These are phyloP conservation scores for Lumbricus terrestris DNA, from an alignment of 2,888 invertebrate species.

Conservation along the genomic window DNA sequence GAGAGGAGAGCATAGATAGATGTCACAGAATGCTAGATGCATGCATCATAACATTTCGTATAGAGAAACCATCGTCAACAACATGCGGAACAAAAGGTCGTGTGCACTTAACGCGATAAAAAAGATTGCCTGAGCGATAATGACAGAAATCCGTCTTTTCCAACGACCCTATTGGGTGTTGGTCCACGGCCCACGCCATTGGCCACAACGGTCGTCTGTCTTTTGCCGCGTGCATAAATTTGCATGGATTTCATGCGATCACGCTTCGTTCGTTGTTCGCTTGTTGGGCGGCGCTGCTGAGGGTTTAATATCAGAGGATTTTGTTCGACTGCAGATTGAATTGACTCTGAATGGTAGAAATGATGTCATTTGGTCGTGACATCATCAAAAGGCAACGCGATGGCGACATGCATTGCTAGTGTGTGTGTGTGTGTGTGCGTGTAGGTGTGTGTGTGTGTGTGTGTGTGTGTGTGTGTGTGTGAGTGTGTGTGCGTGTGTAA, in stretches of 20 bases:
- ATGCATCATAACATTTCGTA: too few species aligned
- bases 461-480: too few species aligned
- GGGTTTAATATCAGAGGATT: neutral
- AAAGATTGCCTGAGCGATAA: neutral
- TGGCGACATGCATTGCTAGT: neutral
- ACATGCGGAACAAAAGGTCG: neutral
- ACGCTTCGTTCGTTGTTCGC: neutral
- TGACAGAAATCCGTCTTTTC: neutral
- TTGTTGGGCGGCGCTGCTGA: neutral
- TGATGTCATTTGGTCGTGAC: neutral
- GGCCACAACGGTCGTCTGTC: neutral
- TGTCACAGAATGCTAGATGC: too few species aligned
- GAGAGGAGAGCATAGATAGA: too few species aligned
- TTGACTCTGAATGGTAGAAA: neutral
- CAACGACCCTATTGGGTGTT: neutral
- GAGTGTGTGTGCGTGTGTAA: too few species aligned
- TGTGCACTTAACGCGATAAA: neutral
- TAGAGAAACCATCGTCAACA: neutral
- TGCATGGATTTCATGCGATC: neutral
- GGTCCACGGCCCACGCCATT: neutral
- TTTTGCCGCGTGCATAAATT: neutral
- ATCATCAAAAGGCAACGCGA: neutral
- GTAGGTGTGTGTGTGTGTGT: too few species aligned
- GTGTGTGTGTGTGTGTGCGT: neutral
- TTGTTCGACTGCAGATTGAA: neutral